Base-by-base conservation (phyloP, 2,888 invertebrate species). In the Cephonodes hylas region DNA sequence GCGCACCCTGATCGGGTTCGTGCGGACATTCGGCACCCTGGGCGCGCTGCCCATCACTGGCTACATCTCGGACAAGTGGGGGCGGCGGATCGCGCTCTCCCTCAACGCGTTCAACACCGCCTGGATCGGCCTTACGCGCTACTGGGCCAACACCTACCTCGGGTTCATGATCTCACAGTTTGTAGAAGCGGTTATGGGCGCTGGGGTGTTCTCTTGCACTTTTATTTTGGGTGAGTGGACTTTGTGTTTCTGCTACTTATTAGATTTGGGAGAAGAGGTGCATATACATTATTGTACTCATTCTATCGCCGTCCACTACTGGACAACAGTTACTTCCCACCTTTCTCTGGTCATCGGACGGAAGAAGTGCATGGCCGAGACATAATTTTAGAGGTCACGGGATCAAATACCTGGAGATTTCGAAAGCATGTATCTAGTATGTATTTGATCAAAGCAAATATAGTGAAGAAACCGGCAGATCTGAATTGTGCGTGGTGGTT, bases 31-130 rank as follows among this genome's bases (percentile, higher is more conserved):
- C 38, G 96, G 96, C 23, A 94, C 94, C 63, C 93, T 96, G 72
- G 80, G 94, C 57, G 95, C 95, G 2, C 88, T 96, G 66, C 95
- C 95, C 13, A 86, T 96, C 67, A 94, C 95, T 0, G 96, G 96
- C 45, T 93, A 93, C 71, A 79, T 96, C 44, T 96, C 96, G 0
- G 96, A 96, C 86, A 94, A 93, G 92, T 96, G 93, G 87, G 96
- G 96, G 2, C 90, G 96, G 57, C 93, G 94, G 66, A 85, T 92
- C 2, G 90, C 94, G 1, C 88, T 95, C 64, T 86, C 94, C 42
- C 75, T 93, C 69, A 93, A 93, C 65, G 93, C 94, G 66, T 83
- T 94, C 67, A 83, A 94, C 67, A 94, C 94, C 13, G 94, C 94
- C 25, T 82, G 95, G 73, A 86, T 95, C 58, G 96, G 96, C 13